Conservation (phyloP, 2,797 vertebrate species). For the Sebastes oblongus region DNA sequence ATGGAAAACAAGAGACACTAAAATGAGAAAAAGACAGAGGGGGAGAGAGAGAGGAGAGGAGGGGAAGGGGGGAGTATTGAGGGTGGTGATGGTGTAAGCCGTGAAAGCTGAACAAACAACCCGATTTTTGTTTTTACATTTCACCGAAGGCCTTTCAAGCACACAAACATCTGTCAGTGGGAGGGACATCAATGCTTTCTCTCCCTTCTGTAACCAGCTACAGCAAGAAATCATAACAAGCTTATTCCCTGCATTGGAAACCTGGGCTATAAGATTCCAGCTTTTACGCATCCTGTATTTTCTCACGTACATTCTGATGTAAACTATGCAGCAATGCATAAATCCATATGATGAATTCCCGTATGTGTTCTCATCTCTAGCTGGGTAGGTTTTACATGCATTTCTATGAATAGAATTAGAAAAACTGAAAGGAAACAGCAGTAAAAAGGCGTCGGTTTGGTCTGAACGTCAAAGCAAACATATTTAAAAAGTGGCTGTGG, state of each 20-base stretch:
- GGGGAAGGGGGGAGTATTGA: not conserved
- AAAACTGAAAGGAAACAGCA: not conserved
- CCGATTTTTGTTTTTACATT: slow-evolving; percentile 51
- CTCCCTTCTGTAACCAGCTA: not conserved
- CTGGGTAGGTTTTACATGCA: not conserved
- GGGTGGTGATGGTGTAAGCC: not conserved
- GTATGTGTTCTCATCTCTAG: slow-evolving; percentile 2
- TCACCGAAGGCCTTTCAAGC: slow-evolving; percentile 53
- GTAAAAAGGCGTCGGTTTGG: not conserved
- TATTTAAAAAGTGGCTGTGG: not conserved
- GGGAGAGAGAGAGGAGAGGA: not conserved
- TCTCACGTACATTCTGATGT: not conserved
- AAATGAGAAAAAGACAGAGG: not conserved
- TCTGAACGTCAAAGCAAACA: not conserved
- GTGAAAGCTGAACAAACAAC: slow-evolving; percentile 58
- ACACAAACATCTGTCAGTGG: slow-evolving; percentile 58
- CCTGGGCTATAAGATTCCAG: not conserved
- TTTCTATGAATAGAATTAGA: not conserved
- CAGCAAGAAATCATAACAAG: slow-evolving; percentile 17
- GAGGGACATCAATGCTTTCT: slow-evolving; percentile 42
- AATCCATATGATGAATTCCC: slow-evolving; percentile 15
- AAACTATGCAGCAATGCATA: slow-evolving; percentile 3
- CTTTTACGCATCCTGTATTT: not conserved
- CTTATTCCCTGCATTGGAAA: slow-evolving; percentile 13
- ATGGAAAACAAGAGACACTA: slow-evolving; percentile 34